Evolutionary conservation across 2,888 invertebrate genomes (phyloP), one percentile per base, ranked within the genome.

Genomic region (Hypercompe scribonia): DNA sequence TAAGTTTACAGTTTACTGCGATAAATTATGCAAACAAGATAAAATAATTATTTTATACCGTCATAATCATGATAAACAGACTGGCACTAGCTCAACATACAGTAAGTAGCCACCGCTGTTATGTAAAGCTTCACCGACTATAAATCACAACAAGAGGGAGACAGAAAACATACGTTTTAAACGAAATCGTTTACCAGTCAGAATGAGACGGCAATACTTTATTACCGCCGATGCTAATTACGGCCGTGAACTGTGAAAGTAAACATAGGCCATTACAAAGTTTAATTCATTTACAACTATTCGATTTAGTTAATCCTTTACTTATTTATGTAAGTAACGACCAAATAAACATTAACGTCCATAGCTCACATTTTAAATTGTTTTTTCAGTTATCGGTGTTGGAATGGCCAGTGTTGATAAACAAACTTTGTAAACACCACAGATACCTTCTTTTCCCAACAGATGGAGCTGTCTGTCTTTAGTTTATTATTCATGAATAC

Each of bases 181-280:
- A 80, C 72, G 66, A 66, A 72, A 78, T 72, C 64, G 46, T 54
- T 64, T 68, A 61, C 69, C 33, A 61, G 85, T 33, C 63, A 76
- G 85, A 87, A 79, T 78, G 88, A 85, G 89, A 89, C 81, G 79
- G 79, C 76, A 69, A 68, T 73, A 77, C 74, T 82, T 78, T 71
- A 75, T 75, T 70, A 78, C 80, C 81, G 76, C 78, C 78, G 78
- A 82, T 86, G 82, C 82, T 82, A 80, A 86, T 86, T 82, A 82
- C 89, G 93, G 88, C 92, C 93, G 88, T 93, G 92, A 93, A 93
- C 92, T 88, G 90, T 88, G 89, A 89, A 91, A 91, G 92, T 93
- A 91, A 93, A 93, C 93, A 92, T 82, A 87, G 88, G 84, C 85
- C 86, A 89, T 88, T 89, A 87, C 84, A 80, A 81, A 83, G 73